These are phyloP conservation scores for Cephus pygmeus DNA, from an alignment of 2,888 invertebrate genomes.

Conservation along the genomic window DNA sequence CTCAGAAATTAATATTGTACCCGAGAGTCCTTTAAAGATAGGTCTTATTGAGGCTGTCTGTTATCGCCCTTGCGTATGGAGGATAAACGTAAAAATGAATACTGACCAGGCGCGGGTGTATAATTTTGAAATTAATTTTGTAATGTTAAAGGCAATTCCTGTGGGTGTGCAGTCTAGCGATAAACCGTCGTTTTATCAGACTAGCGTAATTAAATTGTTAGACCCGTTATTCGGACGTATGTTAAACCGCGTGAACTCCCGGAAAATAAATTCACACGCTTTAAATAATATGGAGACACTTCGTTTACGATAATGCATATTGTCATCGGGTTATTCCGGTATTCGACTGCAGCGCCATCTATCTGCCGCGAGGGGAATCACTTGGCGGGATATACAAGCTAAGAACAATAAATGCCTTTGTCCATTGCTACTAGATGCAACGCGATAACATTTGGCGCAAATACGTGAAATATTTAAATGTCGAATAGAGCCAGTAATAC, in stretches of 20 bases:
- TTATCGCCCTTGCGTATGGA: not conserved
- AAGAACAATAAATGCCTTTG: not conserved
- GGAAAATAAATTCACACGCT: not conserved
- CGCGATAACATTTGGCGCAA: not conserved
- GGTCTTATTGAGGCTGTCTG: not conserved
- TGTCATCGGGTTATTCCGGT: not conserved
- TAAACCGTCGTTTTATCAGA: constrained; percentile 9
- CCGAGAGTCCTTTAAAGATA: not conserved
- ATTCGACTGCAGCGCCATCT: not conserved
- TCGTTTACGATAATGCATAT: not conserved
- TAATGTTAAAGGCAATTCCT: not conserved
- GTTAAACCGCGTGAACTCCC: not conserved
- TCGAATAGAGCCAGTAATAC: not conserved
- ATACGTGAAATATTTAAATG: not conserved
- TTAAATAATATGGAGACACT: not conserved
- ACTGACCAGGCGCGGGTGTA: not conserved
- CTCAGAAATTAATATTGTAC: constrained; percentile 1
- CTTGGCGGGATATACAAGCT: not conserved
- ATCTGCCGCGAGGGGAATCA: not conserved
- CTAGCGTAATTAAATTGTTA: constrained; percentile 1
- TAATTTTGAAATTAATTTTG: not conserved
- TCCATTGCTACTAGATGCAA: not conserved
- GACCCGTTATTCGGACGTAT: not conserved
- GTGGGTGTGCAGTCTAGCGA: not conserved
- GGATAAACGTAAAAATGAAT: not conserved